Evolutionary conservation across 2,797 vertebrate species (phyloP), one percentile per base, ranked within the genome.

Genomic region (Myoxocephalus aenaeus): DNA sequence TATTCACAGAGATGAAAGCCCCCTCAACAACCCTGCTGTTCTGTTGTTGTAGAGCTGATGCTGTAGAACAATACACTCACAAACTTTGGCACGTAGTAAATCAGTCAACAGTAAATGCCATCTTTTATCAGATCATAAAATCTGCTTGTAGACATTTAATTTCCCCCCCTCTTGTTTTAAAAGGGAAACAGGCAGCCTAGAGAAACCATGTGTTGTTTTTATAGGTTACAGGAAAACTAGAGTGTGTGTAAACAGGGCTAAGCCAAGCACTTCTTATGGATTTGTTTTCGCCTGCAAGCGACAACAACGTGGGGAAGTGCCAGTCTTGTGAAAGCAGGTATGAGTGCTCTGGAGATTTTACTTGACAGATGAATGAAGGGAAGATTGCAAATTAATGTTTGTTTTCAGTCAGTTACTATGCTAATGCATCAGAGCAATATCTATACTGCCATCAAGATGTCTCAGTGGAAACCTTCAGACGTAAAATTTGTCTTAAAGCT

Each of bases 121-220:
- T 92, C 91, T 92, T 95, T 95, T 95, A 95, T 95, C 94, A 93
- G 94, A 95, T 94, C 93, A 94, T 95, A 93, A 95, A 95, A 92
- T 92, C 88, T 91, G 93, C 93, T 94, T 92, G 93, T 93, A 92
- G 94, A 91, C 94, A 93, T 95, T 95, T 94, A 94, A 92, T 92
- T 92, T 81, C 38, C 79, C 82, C 88, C 86, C 73, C 86, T 90
- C 80, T 90, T 90, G 80, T 88, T 92, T 95, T 92, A 93, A 92
- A 85, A 77, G 89, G 86, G 86, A 92, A 93, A 88, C 87, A 92
- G 86, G 85, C 91, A 85, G 91, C 92, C 89, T 86, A 61, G 88
- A 93, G 92, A 92, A 92, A 93, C 77, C 79, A 14, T 79, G 81
- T 87, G 87, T 87, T 91, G 75, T 86, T 91, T 91, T 91, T 91